Conservation (phyloP, 2,797 vertebrate species). For the Darevskia nairensis region DNA sequence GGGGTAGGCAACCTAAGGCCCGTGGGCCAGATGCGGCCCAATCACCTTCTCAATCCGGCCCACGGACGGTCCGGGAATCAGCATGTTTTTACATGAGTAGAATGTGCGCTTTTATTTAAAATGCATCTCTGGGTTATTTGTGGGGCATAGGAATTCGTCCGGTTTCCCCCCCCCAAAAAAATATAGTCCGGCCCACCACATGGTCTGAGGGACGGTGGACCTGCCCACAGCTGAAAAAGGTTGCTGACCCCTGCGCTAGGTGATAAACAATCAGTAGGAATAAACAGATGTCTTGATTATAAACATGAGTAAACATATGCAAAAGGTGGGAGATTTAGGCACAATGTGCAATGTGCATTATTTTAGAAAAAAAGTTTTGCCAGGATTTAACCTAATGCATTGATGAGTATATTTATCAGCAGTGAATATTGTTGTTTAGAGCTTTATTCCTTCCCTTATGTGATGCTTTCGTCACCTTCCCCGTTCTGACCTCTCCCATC, state of each 20-base stretch:
- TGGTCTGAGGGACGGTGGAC: too few relatives aligned
- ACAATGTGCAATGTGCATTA: not conserved
- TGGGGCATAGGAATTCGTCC: too few relatives aligned
- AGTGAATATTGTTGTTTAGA: not conserved
- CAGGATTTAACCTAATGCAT: not conserved
- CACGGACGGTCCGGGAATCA: too few relatives aligned
- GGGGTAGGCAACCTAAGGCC: too few relatives aligned
- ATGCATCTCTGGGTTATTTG: too few relatives aligned
- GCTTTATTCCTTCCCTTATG: not conserved
- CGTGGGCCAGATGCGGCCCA: too few relatives aligned
- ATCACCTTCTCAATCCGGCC: too few relatives aligned
- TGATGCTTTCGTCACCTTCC: not conserved
- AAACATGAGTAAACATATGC: not conserved
- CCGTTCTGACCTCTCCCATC: not conserved
- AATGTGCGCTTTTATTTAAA: too few relatives aligned
- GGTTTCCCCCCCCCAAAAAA: too few relatives aligned
- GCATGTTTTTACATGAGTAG: too few relatives aligned
- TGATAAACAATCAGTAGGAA: constrained; percentile 18
- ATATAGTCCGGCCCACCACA: too few relatives aligned
- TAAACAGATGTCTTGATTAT: constrained; percentile 33
- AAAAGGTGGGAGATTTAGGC: not conserved
- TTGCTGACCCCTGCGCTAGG: not conserved
- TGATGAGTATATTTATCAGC: not conserved
- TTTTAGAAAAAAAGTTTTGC: not conserved
- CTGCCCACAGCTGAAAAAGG: too few relatives aligned